Base-by-base conservation (phyloP, 92 coral and sea anemone genomes). In the Palythoa caribaeorum region DNA sequence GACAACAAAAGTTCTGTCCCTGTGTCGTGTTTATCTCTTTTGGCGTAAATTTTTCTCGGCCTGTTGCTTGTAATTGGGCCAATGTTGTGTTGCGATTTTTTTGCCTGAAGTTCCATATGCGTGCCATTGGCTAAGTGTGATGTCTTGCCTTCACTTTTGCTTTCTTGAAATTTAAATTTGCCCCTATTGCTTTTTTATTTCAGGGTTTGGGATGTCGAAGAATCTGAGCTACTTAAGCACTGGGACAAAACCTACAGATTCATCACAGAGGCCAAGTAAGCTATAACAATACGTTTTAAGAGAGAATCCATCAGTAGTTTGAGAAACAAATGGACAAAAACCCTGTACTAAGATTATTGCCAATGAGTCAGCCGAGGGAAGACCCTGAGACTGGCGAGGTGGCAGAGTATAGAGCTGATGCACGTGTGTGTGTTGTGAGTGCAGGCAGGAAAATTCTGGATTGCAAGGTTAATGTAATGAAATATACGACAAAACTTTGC, bases 181-280 rank as follows among this genome's bases (percentile, higher is more conserved):
- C 5, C 12, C 19, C 9, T 10, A 63, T 63, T 62, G 1, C 17
- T 63, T 17, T 40, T 79, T 48, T 54, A 38, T 57, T 69, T 71
- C 81, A 97, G 99, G 78, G 78, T 97, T 53, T 93, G 94, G 70
- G 99, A 97, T 78, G 83, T 85, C 4, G 96, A 97, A 38, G 99
- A 95, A 19, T 89, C 99, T 8, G 95, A 97, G 62, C 87, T 97
- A 28, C 88, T 97, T 36, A 89, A 86, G 73, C 92, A 97, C 90
- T 97, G 99, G 99, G 97, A 93, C 13, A 88, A 94, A 71, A 92
- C 99, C 2, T 92, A 92, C 89, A 94, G 88, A 65, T 97, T 97
- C 54, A 90, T 97, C 59, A 90, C 94, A 38, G 88, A 83, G 68
- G 99, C 99, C 73, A 97, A 90, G 99, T 97, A 91, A 91, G 94